Evolutionary conservation across 2,797 vertebrate species (phyloP), one percentile per base, ranked within the genome.

Genomic region (Sarcophilus harrisii): DNA sequence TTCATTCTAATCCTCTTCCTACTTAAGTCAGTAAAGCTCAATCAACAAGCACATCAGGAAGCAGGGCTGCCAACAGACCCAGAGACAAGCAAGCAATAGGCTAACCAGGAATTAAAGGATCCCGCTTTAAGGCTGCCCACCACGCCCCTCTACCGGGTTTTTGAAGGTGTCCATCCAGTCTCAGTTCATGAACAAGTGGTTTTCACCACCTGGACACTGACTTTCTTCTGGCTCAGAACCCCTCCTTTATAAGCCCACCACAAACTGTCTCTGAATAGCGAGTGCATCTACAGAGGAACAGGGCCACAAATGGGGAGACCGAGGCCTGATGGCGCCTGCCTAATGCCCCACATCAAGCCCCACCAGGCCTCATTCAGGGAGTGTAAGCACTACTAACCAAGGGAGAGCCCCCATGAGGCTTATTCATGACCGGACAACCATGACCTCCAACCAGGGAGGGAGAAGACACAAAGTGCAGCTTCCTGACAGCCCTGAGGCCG

Each of bases 61-160:
- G 95, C 97, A 98, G 97, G 96, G 73, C 96, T 21, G 54, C 1
- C 62, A 58, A 96, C 90, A 24, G 92, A 94, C 96, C 73, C 97
- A 94, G 28, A 90, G 92, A 95, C 89, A 54, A 49, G 8, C 89
- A 93, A 96, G 90, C 92, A 93, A 94, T n/a, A 0, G 59, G 89
- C 95, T 81, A 90, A 29, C 73, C 87, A 0, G 95, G 93, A 58
- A 12, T 8, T 54, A 95, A 97, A 21, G 32, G 87, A 54, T 54
- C 94, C 66, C 0, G 24, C 81, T 97, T 95, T 97, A 94, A 11
- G 45, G 32, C 5, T 16, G 0, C 60, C 62, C 62, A n/a, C 30
- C 28, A 0, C 0, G 3, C 14, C 30, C 14, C 2, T 45, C 73
- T 16, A 73, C 11, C 1, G 1, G 0, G 73, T 10, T n/a, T 4